phyloP scores from a whole-genome alignment of 2,113 vertebrate genomes.

The Mobula hypostoma region DNA sequence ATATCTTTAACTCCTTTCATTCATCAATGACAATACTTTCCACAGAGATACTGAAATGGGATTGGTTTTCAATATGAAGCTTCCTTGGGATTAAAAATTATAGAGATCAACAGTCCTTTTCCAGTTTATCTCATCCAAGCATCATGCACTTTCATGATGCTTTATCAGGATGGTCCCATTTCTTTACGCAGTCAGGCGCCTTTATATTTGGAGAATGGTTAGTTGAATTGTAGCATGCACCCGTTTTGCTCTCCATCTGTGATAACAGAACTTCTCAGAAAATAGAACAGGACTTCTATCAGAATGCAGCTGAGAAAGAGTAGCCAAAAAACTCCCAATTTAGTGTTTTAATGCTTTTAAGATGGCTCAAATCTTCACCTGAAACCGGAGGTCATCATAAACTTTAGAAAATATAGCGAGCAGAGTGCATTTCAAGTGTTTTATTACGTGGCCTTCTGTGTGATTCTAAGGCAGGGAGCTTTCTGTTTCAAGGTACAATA shows the following conservation, averaged over 20 bases:
- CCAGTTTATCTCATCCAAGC: not conserved
- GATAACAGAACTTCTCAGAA: no score
- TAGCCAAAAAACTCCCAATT: not conserved
- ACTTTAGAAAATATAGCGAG: not conserved
- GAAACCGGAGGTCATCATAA: not conserved
- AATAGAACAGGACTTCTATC: not conserved
- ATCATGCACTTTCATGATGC: not conserved
- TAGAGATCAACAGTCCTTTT: not conserved
- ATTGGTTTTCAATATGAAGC: no score
- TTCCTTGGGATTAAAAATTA: not conserved
- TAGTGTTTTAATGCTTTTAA: not conserved
- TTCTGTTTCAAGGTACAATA: not conserved
- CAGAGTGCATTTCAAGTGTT: not conserved
- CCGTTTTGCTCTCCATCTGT: not conserved
- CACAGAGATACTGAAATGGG: no score
- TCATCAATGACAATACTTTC: no score
- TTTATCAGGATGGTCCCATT: not conserved
- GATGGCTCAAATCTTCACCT: not conserved
- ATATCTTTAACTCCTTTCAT: no score
- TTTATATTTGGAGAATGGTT: not conserved
- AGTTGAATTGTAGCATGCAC: not conserved
- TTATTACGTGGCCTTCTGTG: not conserved
- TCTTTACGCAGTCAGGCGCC: not conserved
- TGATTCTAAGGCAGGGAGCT: not conserved
- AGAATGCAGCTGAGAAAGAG: not conserved